Base-by-base conservation (phyloP, 2,113 vertebrate species). In the Psilopogon haemacephalus region DNA sequence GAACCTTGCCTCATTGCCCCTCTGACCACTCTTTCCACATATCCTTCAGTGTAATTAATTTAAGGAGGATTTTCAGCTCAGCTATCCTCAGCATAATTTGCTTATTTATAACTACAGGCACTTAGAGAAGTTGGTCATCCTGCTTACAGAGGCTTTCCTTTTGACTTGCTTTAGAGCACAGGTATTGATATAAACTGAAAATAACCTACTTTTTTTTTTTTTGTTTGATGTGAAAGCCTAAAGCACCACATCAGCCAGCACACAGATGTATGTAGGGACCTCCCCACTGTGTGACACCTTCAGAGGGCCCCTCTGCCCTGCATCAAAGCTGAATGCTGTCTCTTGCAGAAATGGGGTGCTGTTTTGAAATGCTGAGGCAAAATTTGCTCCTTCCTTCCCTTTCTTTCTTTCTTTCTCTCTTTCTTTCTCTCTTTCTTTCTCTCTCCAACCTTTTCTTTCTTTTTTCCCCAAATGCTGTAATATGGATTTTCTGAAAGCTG, bases 291-390 rank as follows among this genome's bases (percentile, higher is more conserved):
- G 2, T 30, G 24, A 18, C 33, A 55, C 11, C 11, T 44, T 78
- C 48, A 82, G 16, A 8, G 50, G 4, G 3, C 21, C 6, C 14
- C 23, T 56, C 30, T 50, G 24, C 67, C 37, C 28, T 2, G 2
- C 3, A 0, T 19, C 6, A 1, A 55, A 63, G 37, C 24, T 40
- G 59, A 56, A 42, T 2, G 1, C 5, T n/a, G 5, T 12, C 32
- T 67, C 50, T 56, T 70, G 84, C 38, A 85, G 40, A 91, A 89
- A 83, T 1, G 6, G 11, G 16, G 0, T 76, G 15, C 5, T 33
- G 11, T 38, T 88, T 70, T 3, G 6, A 95, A 90, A 64, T n/a
- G 20, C 33, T 83, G 20, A 60, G 46, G 9, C 38, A 16, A 64
- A 71, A 38, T 26, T 32, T 12, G n/a, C n/a, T n/a, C n/a, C n/a